Conservation (phyloP, 2,113 vertebrate genomes). For the Fregata magnificens region DNA sequence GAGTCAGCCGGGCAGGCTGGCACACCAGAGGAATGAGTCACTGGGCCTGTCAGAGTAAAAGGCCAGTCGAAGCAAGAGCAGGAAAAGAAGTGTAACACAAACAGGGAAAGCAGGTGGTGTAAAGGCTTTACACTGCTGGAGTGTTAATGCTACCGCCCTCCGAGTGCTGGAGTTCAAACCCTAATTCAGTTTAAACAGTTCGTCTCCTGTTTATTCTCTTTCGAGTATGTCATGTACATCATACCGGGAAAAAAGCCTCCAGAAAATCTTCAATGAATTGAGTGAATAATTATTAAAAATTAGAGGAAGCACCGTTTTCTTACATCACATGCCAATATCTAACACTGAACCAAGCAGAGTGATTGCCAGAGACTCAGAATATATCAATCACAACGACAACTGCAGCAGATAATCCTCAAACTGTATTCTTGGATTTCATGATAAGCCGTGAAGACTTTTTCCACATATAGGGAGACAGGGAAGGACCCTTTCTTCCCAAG, state of each 20-base stretch:
- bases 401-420: neutral
- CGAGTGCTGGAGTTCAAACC: neutral
- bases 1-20: neutral
- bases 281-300: neutral
- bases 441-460: neutral
- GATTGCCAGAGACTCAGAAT: neutral
- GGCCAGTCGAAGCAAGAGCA: neutral
- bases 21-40: neutral
- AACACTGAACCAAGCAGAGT: neutral
- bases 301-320: neutral
- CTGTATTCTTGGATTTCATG: neutral
- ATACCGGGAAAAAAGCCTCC: neutral
- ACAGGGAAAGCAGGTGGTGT: conserved; percentile 39
- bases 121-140: conserved; percentile 57
- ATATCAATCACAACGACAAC: neutral
- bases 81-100: conserved; percentile 42
- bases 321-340: neutral
- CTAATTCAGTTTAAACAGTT: neutral
- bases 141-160: conserved; percentile 49
- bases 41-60: neutral
- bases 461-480: neutral
- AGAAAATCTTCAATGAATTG: neutral
- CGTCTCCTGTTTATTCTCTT: neutral
- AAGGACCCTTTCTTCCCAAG: neutral
- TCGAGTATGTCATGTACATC: neutral